Evolutionary conservation across 2,797 vertebrate genomes (phyloP).

Genomic region (Natrix natrix): DNA sequence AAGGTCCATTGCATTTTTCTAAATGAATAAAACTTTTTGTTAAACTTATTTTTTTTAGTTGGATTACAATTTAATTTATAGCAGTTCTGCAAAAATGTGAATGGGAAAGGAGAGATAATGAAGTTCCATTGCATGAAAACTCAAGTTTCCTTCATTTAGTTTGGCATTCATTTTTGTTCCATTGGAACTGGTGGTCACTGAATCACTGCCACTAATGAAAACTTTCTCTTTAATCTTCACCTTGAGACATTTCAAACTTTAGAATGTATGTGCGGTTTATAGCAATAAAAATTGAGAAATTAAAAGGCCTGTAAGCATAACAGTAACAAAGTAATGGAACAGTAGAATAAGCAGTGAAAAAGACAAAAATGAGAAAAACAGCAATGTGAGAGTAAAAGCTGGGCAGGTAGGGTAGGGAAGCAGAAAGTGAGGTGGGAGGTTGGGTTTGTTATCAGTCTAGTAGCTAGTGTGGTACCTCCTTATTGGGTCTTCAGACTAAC

Average conservation of each 20-base stretch:
- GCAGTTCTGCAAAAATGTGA: conserved; percentile 20
- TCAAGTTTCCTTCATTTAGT: conserved; percentile 11
- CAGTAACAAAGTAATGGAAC: background rate
- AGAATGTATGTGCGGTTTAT: background rate
- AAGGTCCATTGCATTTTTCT: background rate
- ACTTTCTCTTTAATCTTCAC: background rate
- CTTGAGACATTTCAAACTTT: background rate
- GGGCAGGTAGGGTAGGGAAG: background rate
- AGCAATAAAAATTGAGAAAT: background rate
- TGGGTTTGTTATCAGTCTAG: background rate
- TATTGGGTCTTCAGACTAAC: background rate
- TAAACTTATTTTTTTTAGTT: background rate
- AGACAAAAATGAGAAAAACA: background rate
- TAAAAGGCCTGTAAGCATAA: background rate
- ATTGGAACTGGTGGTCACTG: conserved; percentile 6
- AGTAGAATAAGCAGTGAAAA: background rate
- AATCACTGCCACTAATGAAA: background rate
- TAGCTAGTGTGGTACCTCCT: background rate
- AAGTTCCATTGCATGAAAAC: conserved; percentile 24
- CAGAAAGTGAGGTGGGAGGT: background rate
- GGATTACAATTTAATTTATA: background rate
- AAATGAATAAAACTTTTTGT: conserved; percentile 11
- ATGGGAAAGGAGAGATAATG: conserved; percentile 13
- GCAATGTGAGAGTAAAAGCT: background rate
- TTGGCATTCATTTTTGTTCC: background rate